These are phyloP conservation scores for Sorex fumeus DNA, from an alignment of 2,113 vertebrate genomes.

Conservation along the genomic window DNA sequence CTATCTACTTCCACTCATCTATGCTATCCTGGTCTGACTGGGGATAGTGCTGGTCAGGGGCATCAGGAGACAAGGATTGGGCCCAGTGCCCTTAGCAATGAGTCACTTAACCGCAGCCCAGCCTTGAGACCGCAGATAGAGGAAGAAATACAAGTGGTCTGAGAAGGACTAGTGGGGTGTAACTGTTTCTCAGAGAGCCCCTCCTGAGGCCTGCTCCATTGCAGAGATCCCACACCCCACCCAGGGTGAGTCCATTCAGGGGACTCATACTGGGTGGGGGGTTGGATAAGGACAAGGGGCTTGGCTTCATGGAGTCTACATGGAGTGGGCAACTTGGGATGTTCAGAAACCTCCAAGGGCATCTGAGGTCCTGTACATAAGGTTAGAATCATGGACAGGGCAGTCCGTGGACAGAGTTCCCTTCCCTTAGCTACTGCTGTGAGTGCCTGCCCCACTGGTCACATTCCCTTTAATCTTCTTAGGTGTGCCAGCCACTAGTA, in stretches of 20 bases:
- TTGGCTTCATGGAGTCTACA: no score
- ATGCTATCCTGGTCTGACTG: background rate
- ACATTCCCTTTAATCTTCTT: background rate
- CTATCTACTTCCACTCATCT: background rate
- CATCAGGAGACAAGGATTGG: background rate
- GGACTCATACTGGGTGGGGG: no score
- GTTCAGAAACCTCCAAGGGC: no score
- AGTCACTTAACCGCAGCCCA: background rate
- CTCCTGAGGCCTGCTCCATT: no score
- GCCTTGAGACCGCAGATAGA: background rate
- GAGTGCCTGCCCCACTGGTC: no score
- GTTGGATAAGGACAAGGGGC: no score
- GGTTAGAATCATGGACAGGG: no score
- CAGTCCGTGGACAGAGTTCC: background rate
- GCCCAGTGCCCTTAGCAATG: rapidly evolving
- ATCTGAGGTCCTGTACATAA: background rate
- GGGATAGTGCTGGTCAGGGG: background rate
- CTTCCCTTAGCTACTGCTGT: background rate
- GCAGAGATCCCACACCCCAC: no score
- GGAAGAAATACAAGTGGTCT: background rate
- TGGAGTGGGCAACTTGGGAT: no score
- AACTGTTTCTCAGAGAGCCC: no score
- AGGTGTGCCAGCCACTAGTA: rapidly evolving
- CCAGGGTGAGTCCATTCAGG: no score
- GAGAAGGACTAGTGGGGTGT: background rate